Conservation (phyloP, 2,888 invertebrate genomes). For the Pheosia gnoma region DNA sequence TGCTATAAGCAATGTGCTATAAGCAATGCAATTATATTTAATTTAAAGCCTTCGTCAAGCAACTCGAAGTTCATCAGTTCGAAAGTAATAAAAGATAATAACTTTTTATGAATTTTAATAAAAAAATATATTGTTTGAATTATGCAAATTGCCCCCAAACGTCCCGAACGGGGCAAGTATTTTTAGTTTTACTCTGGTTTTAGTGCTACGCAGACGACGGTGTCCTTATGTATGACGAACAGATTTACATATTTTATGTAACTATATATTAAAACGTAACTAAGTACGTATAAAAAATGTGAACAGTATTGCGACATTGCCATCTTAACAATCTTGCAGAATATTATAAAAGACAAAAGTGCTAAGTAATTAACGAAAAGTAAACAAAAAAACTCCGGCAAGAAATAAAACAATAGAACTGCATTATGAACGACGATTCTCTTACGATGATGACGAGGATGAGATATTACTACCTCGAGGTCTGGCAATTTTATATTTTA, state of each 20-base stretch:
- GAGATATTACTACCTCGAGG: too few relatives aligned
- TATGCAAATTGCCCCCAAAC: constrained; percentile 16
- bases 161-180: constrained; percentile 9
- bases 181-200: constrained; percentile 1
- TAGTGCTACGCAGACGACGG: background rate
- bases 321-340: too few relatives aligned
- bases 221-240: background rate
- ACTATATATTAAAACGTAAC: too few relatives aligned
- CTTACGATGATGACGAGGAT: too few relatives aligned
- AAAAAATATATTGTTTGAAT: constrained; percentile 13
- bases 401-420: too few relatives aligned
- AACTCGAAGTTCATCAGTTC: constrained; percentile 2
- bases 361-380: too few relatives aligned
- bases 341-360: too few relatives aligned
- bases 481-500: too few relatives aligned
- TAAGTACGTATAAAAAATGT: too few relatives aligned
- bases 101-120: constrained; percentile 16
- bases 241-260: background rate
- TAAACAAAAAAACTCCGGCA: too few relatives aligned
- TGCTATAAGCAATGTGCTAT: background rate
- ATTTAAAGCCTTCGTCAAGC: background rate
- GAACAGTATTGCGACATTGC: too few relatives aligned
- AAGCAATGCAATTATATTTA: background rate
- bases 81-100: constrained; percentile 6
- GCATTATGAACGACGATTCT: too few relatives aligned